Conservation (phyloP, 2,888 invertebrate species). For the Lasioglossum leucozonium region DNA sequence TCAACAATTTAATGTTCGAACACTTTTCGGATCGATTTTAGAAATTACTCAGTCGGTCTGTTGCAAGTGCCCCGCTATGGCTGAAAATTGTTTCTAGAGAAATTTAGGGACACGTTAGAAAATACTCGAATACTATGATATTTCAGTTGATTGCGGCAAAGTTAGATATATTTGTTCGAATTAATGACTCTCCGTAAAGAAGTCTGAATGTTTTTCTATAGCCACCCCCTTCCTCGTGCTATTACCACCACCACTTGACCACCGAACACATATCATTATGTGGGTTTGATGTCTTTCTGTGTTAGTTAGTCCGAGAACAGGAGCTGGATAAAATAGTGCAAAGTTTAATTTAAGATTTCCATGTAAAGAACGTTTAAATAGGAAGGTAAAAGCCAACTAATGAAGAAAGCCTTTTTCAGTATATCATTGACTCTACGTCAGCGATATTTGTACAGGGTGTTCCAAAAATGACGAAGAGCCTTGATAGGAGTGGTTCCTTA, state of each 20-base stretch:
- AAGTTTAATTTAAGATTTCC: neutral
- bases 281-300: slow-evolving; percentile 80
- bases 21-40: neutral
- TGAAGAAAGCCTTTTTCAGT: neutral
- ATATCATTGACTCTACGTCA: neutral
- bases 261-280: slow-evolving; percentile 83
- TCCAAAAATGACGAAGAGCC: too few species aligned
- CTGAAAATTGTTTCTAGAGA: neutral
- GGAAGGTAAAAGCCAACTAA: neutral
- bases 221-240: slow-evolving; percentile 83
- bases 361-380: neutral
- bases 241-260: slow-evolving; percentile 81
- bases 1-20: neutral
- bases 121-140: slow-evolving; percentile 35
- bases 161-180: slow-evolving; percentile 74
- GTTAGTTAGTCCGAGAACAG: slow-evolving; percentile 54
- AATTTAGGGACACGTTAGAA: slow-evolving; percentile 1
- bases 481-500: too few species aligned
- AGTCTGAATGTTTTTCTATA: slow-evolving; percentile 83
- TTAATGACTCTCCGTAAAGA: slow-evolving; percentile 80
- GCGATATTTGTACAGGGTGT: neutral
- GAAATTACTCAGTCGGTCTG: slow-evolving; percentile 16
- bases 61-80: neutral
- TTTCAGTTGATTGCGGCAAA: slow-evolving; percentile 56
- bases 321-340: slow-evolving; percentile 53